Evolutionary conservation across 1,140 invertebrate genomes (phyloP).

Genomic region (Halesus radiatus): DNA sequence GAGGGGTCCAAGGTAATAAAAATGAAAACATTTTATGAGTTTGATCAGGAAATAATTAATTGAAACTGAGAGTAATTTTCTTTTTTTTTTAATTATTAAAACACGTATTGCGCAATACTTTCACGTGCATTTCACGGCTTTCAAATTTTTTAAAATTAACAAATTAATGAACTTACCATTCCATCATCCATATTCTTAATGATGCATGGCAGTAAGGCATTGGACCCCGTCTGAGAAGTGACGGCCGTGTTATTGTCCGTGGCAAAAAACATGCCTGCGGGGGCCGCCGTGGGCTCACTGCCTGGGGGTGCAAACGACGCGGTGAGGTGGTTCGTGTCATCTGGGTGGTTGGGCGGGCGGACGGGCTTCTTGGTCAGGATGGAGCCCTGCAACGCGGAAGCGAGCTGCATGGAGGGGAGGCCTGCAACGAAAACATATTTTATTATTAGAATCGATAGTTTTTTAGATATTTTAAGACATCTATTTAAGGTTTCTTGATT

Average conservation of each 20-base stretch:
- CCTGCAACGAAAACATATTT: conserved; percentile 37
- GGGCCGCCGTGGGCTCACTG: conserved; percentile 54
- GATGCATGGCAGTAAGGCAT: conserved; percentile 84
- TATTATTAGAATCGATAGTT: background rate
- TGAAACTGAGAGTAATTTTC: too few relatives aligned
- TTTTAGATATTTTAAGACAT: too few relatives aligned
- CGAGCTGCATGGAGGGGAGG: conserved; percentile 30
- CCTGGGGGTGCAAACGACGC: conserved; percentile 65
- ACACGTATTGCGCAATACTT: too few relatives aligned
- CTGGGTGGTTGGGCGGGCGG: conserved; percentile 42
- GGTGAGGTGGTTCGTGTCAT: conserved; percentile 64
- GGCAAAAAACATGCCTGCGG: conserved; percentile 77
- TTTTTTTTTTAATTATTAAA: too few relatives aligned
- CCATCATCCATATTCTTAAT: conserved; percentile 88
- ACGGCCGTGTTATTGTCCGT: conserved; percentile 86
- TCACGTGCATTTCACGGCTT: too few relatives aligned
- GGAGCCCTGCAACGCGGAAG: conserved; percentile 48
- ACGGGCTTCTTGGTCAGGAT: conserved; percentile 52
- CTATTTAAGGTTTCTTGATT: too few relatives aligned
- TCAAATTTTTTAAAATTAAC: too few relatives aligned
- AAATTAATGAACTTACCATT: conserved; percentile 77
- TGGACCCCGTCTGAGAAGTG: conserved; percentile 85
- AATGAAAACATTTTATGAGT: too few relatives aligned
- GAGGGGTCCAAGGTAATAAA: too few relatives aligned
- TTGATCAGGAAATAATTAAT: too few relatives aligned